These are phyloP conservation scores for Ailurus styani DNA, from an alignment of 2,113 vertebrate species.

Conservation along the genomic window DNA sequence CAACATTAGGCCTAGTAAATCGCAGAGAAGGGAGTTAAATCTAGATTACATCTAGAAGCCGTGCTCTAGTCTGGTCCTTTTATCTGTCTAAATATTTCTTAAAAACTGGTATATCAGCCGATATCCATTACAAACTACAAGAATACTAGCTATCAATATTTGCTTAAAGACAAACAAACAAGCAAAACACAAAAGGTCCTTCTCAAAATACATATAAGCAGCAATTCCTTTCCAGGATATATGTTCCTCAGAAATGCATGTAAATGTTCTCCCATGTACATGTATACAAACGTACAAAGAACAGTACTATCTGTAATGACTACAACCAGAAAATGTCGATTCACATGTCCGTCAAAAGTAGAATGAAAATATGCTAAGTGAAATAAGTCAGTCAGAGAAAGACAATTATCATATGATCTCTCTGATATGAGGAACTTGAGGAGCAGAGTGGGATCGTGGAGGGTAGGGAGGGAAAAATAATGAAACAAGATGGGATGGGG, in stretches of 20 bases:
- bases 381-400: no score
- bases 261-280: background rate
- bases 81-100: background rate
- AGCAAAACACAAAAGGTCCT: background rate
- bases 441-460: no score
- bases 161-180: background rate
- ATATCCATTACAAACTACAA: background rate
- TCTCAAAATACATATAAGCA: background rate
- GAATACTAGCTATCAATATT: background rate
- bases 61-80: background rate
- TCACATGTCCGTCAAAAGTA: background rate
- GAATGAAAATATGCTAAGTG: no score
- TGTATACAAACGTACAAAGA: background rate
- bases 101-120: background rate
- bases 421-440: no score
- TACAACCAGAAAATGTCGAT: background rate
- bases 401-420: no score
- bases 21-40: background rate
- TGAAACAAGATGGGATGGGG: no score
- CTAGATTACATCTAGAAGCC: background rate
- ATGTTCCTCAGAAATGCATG: background rate
- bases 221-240: background rate
- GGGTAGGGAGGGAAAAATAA: no score
- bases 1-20: background rate
- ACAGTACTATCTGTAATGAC: background rate